Percentiles rank a stretch among this genome's conserved stretches.
phyloP scores from a whole-genome alignment of 2,113 vertebrate species.

The Melanostigma gelatinosum region DNA sequence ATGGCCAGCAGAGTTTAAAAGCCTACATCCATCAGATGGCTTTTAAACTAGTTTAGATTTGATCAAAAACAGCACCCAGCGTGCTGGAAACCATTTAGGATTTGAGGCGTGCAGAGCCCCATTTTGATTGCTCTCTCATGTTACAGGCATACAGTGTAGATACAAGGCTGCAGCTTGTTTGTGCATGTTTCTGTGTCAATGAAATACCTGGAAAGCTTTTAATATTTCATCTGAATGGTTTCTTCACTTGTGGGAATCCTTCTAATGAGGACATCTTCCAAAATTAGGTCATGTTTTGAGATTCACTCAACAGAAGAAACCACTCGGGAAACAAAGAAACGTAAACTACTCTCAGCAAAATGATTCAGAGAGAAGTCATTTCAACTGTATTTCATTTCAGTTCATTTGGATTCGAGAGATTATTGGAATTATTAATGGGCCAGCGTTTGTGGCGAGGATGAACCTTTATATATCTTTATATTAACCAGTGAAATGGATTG shows the following conservation, averaged over 20 bases:
- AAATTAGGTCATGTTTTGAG: slow-evolving; percentile 1
- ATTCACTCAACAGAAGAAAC: background rate
- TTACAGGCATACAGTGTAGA: background rate
- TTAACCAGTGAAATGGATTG: background rate
- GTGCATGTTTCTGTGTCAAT: background rate
- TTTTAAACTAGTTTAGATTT: slow-evolving; percentile 1
- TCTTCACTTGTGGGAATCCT: background rate
- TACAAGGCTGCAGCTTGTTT: background rate
- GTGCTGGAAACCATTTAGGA: slow-evolving; percentile 10
- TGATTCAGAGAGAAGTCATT: background rate
- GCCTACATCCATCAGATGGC: slow-evolving; percentile 13
- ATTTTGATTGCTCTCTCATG: slow-evolving; percentile 5
- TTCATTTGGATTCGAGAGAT: background rate
- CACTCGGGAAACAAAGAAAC: background rate
- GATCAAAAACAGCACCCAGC: background rate
- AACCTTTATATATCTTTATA: background rate
- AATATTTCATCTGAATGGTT: background rate
- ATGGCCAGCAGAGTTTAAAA: slow-evolving; percentile 31
- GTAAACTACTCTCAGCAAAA: background rate
- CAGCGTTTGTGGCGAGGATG: no score
- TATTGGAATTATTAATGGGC: no score
- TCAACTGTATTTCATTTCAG: background rate
- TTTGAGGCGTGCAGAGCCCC: background rate
- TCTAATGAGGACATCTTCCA: background rate
- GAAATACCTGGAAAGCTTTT: background rate